Evolutionary conservation across 1,140 invertebrate genomes (phyloP), one percentile per base, ranked within the genome.

Genomic region (Drosophila triauraria): DNA sequence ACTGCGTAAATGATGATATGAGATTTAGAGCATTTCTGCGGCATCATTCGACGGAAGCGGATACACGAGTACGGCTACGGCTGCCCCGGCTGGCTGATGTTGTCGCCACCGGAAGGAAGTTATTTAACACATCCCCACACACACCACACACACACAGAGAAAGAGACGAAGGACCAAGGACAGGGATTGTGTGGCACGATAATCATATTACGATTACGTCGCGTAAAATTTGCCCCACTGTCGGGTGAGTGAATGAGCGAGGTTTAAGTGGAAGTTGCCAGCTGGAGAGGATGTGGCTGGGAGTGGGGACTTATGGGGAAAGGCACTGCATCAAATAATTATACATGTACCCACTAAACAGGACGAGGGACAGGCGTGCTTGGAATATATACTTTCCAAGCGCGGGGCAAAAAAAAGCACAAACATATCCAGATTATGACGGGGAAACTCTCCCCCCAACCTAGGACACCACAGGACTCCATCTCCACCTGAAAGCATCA

Each of bases 1-100:
- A 90, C 85, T 88, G 81, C 85, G 85, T 88, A 88, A 88, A 88
- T 88, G 84, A 88, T 88, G 84, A 90, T 90, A 90, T 88, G 85
- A 88, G 81, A 90, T 88, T 88, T 88, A 77, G 84, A 78, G 71
- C 84, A 88, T 85, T 88, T 88, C 75, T 88, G 84, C 84, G 85
- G 84, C 83, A 80, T 88, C 85, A 88, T 90, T 90, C 80, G 67
- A 65, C 78, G 83, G 83, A 87, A 87, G 62, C 81, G 80, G 83
- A 90, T 75, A 79, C 81, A 70, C 53, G 74, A 77, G 78, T 71
- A 70, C 38, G 69, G 32, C 30, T 44, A 70, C 38, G 69, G 32
- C 30, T 44, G 46, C 32, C 25, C 35, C 17, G 42, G 20, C 15
- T 59, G 44, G 35, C 46, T 80, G 64, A 48, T 63, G 68, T 71